Evolutionary conservation across 2,113 vertebrate genomes (phyloP), one percentile per base, ranked within the genome.

Genomic region (Xyrauchen texanus): DNA sequence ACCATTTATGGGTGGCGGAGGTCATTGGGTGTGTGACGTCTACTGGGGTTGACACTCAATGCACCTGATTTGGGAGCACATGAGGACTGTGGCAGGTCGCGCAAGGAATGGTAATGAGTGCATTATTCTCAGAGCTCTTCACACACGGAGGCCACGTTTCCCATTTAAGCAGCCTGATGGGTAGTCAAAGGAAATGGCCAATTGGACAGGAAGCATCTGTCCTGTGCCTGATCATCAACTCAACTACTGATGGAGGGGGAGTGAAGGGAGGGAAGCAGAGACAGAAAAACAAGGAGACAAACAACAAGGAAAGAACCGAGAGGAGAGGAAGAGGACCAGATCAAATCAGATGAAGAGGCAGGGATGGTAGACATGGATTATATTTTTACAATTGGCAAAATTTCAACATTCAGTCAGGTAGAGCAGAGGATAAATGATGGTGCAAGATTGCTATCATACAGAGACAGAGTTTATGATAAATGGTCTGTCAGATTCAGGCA

Each of bases 61-160:
- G 8, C 46, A 58, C 51, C 60, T 61, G 49, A 64, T 45, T n/a
- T 42, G 46, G 15, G 62, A 67, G 53, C 63, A 61, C 76, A 52
- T 51, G 46, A 65, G 61, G 47, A 15, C 61, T 65, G 62, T 76
- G 55, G 55, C 55, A 63, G 64, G 64, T 75, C 79, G 46, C 63
- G 53, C 76, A 73, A 34, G 76, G 62, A 71, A 78, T 60, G 53
- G 63, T 82, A 82, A 82, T 78, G 81, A 82, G 62, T 46, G 68
- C 76, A 78, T 82, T 82, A 78, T 72, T 67, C 75, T 67, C 68
- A n/a, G 68, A 82, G 76, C 81, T 82, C 62, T 66, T 82, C 81
- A 73, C 62, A 72, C 52, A 67, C 21, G 47, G 68, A 66, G 68
- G 68, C 63, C 8, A 16, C 8, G 51, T 70, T 81, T 81, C 34